A percentile compares a stretch with the other conserved stretches of the same genome.
Evolutionary conservation across 2,888 invertebrate genomes (phyloP).

Genomic region (Chrysolina oricalcia): DNA sequence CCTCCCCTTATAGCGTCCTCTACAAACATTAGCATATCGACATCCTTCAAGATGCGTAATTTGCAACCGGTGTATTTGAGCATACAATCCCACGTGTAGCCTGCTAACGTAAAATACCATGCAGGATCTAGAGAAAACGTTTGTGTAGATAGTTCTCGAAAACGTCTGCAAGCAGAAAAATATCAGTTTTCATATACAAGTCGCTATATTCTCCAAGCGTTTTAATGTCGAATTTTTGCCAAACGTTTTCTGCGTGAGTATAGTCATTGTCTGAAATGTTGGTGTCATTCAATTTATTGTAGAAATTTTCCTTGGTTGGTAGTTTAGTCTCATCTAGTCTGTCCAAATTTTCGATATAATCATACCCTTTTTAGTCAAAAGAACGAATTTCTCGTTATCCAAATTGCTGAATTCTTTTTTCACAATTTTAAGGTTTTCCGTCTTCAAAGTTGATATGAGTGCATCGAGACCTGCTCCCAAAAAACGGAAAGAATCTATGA

Average conservation of each 20-base stretch:
- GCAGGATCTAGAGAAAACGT: no score
- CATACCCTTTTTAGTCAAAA: slow-evolving; percentile 31
- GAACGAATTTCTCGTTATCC: background rate
- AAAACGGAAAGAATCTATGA: slow-evolving; percentile 36
- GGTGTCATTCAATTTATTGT: slow-evolving; percentile 15
- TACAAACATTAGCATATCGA: no score
- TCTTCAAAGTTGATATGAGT: background rate
- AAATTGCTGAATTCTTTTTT: slow-evolving; percentile 11
- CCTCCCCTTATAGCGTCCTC: slow-evolving; percentile 53
- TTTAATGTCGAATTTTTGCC: slow-evolving; percentile 58
- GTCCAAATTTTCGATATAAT: slow-evolving; percentile 32
- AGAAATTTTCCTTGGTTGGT: slow-evolving; percentile 23
- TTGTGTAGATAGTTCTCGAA: no score
- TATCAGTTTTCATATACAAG: slow-evolving; percentile 60
- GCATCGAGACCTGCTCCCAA: no score
- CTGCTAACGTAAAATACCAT: no score
- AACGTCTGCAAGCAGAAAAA: slow-evolving; percentile 56
- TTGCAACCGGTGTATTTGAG: slow-evolving; percentile 57
- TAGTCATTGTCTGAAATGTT: no score
- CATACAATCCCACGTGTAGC: slow-evolving; percentile 52
- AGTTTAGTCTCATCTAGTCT: slow-evolving; percentile 35
- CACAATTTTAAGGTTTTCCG: slow-evolving; percentile 37
- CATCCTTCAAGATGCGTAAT: slow-evolving; percentile 53
- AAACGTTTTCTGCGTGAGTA: slow-evolving; percentile 61
- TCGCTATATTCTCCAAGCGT: slow-evolving; percentile 63